These are phyloP conservation scores for Rhingia campestris DNA, from an alignment of 2,888 invertebrate species.

Conservation along the genomic window DNA sequence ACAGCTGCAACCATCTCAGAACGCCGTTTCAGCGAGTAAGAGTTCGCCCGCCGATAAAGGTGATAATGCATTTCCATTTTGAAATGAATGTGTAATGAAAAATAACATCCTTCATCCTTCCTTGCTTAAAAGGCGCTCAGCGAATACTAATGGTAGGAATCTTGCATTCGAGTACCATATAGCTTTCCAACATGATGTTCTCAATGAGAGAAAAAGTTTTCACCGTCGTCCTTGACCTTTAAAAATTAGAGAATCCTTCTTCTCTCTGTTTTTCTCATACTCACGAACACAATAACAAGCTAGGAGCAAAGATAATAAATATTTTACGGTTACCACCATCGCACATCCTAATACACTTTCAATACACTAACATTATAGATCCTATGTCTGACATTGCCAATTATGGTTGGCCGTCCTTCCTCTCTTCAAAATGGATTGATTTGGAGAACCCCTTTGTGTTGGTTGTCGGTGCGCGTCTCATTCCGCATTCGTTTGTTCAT, in stretches of 20 bases:
- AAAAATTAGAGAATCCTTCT: conserved; percentile 37
- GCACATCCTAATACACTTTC: conserved; percentile 17
- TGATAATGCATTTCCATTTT: no score
- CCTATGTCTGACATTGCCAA: conserved; percentile 24
- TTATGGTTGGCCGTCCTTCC: conserved; percentile 40
- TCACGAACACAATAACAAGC: not conserved
- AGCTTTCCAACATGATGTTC: conserved; percentile 10
- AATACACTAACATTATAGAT: conserved; percentile 35
- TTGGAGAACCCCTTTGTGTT: conserved; percentile 17
- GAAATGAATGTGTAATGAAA: no score
- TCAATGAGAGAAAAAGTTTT: conserved; percentile 47
- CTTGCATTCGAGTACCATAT: conserved; percentile 5
- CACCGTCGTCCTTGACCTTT: conserved; percentile 64
- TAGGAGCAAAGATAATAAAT: not conserved
- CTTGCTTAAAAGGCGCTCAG: not conserved
- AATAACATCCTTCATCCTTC: not conserved
- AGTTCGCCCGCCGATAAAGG: no score
- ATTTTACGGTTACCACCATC: conserved; percentile 45
- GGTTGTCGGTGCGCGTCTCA: conserved; percentile 22
- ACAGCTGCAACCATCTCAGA: no score
- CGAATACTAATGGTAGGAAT: conserved; percentile 31
- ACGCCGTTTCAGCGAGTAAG: no score
- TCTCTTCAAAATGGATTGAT: conserved; percentile 4
- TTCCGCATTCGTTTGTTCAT: conserved; percentile 16
- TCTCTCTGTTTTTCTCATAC: conserved; percentile 29